Base-by-base conservation (phyloP, 2,797 vertebrate genomes). In the Mus spretus region DNA sequence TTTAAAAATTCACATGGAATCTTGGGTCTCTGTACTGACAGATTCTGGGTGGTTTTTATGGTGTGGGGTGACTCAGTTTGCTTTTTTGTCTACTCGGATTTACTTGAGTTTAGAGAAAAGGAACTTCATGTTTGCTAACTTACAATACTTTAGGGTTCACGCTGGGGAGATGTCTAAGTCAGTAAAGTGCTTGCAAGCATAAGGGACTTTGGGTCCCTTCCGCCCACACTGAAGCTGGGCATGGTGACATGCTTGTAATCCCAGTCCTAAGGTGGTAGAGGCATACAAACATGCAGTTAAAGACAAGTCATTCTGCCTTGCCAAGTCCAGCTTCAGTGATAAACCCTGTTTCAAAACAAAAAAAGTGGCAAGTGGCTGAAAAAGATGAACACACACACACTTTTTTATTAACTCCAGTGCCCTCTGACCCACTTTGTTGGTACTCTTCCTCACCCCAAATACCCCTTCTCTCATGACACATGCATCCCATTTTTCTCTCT, bases 41-140 rank as follows among this genome's bases (percentile, higher is more conserved):
- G 13, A 63, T 85, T 96, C 55, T 85, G 44, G 67, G 47, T 89
- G 2, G 65, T 90, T 95, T 24, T 91, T 81, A 47, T 78, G 50
- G 65, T 90, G 3, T 84, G 37, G 65, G 50, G 50, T 79, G 10
- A 85, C 26, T 91, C 44, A 92, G 90, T 93, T 83, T 82, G 19
- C 26, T 79, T 20, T 57, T 94, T 59, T 78, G 14, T 82, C 28
- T 95, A 53, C 55, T 93, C 91, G 44, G 37, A 84, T 72, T 95
- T 94, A 89, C 1, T n/a, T 95, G 55, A 94, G 63, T 89, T 94
- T n/a, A 82, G 57, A 22, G 37, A 55, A 86, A 91, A 79, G 74
- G 44, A 91, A 72, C 31, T 83, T 72, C 50, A 34, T 80, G 83
- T 74, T 97, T 89, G 37, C 28, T 82, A 81, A 91, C 34, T 90